A percentile compares a stretch with the other conserved stretches of the same genome.
Evolutionary conservation across 2,888 invertebrate species (phyloP).

Genomic region (Eristalis pertinax): DNA sequence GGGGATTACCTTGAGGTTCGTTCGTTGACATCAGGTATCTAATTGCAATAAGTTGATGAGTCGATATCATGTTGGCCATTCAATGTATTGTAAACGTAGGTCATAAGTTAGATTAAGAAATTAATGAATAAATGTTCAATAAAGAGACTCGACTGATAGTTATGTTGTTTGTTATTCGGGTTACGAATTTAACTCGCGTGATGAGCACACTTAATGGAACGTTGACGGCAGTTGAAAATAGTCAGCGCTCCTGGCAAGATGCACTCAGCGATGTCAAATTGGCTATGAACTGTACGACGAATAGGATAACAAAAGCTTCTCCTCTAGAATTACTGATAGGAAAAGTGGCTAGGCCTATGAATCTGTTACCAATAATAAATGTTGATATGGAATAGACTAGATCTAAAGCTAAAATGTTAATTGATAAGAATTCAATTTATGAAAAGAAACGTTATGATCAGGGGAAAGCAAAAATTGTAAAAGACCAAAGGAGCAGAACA

Average conservation of each 20-base stretch:
- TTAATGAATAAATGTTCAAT: no score
- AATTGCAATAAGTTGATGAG: no score
- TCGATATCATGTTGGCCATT: no score
- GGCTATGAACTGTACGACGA: background rate
- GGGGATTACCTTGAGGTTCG: no score
- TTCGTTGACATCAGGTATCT: no score
- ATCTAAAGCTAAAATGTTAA: background rate
- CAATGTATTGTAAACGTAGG: no score
- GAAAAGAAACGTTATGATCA: constrained; percentile 29
- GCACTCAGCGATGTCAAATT: constrained; percentile 37
- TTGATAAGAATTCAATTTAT: constrained; percentile 23
- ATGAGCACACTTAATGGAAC: constrained; percentile 40
- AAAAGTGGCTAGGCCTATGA: constrained; percentile 16
- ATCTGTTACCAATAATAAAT: constrained; percentile 22
- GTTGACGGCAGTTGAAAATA: constrained; percentile 40
- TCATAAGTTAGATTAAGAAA: no score
- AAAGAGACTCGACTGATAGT: no score
- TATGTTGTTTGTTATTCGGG: no score
- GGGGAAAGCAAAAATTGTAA: constrained; percentile 25
- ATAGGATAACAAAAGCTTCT: constrained; percentile 37
- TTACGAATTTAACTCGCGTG: no score
- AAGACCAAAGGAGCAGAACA: constrained; percentile 20
- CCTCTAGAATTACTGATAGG: constrained; percentile 35
- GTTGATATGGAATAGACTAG: constrained; percentile 21
- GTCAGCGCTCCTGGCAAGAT: constrained; percentile 39